Conservation (phyloP, 1,140 invertebrate species). For the Sycophila sp. region DNA sequence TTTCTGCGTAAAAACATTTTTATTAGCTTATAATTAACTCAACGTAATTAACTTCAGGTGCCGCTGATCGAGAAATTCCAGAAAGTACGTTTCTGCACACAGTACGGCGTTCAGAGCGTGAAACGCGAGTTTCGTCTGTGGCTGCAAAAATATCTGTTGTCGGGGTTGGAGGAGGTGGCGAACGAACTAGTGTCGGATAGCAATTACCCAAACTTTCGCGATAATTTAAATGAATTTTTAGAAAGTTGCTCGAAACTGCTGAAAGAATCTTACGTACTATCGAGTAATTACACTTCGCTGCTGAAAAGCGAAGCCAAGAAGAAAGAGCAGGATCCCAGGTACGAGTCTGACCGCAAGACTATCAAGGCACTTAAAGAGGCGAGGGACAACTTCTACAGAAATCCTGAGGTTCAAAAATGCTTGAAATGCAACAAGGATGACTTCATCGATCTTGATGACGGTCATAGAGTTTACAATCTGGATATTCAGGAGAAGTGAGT, state of each 20-base stretch:
- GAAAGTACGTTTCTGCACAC: constrained; percentile 31
- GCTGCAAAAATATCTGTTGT: constrained; percentile 31
- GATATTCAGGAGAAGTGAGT: constrained; percentile 33
- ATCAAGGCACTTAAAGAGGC: constrained; percentile 9
- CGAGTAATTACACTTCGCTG: constrained; percentile 16
- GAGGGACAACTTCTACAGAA: constrained; percentile 8
- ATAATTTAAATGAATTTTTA: not conserved
- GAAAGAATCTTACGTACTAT: constrained; percentile 5
- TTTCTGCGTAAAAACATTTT: not conserved
- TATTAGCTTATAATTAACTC: not conserved
- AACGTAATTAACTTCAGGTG: not conserved
- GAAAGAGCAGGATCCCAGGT: constrained; percentile 19
- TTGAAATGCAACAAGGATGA: constrained; percentile 25
- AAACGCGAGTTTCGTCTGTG: constrained; percentile 31
- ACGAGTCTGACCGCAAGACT: constrained; percentile 19
- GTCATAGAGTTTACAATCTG: constrained; percentile 25
- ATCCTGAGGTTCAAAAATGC: not conserved
- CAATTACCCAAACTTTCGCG: not conserved
- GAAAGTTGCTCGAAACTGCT: not conserved
- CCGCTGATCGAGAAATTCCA: constrained; percentile 34
- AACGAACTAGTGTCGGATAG: not conserved
- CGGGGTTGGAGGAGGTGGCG: constrained; percentile 14
- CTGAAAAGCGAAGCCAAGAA: constrained; percentile 29
- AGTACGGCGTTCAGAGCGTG: constrained; percentile 31
- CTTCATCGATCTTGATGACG: constrained; percentile 28